Conservation (phyloP, 2,797 vertebrate species). For the Poecilia gillii region DNA sequence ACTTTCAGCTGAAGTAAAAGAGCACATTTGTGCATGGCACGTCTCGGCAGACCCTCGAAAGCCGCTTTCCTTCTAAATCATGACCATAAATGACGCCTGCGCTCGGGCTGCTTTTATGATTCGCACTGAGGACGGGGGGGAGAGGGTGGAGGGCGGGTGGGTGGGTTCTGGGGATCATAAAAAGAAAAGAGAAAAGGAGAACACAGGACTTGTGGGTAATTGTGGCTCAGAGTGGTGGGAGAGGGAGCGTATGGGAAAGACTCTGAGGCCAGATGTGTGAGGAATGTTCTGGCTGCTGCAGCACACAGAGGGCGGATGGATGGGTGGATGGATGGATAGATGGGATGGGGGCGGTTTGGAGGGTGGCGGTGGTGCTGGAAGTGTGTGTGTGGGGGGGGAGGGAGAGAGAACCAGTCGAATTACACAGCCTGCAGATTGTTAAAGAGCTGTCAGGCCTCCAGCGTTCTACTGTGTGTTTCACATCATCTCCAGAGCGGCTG, state of each 20-base stretch:
- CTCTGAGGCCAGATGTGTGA: conserved; percentile 84
- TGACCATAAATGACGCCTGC: conserved; percentile 70
- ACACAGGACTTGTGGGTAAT: conserved; percentile 83
- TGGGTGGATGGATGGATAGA: conserved; percentile 53
- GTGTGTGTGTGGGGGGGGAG: conserved; percentile 8
- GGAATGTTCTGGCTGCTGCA: conserved; percentile 84
- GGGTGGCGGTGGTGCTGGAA: not conserved
- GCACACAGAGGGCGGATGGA: conserved; percentile 60
- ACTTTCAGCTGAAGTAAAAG: conserved; percentile 28
- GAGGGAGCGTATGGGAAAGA: conserved; percentile 74
- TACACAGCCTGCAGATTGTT: conserved; percentile 81
- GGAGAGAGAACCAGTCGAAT: conserved; percentile 67
- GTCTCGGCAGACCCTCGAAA: conserved; percentile 60
- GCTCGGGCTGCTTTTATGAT: conserved; percentile 70
- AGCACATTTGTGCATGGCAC: conserved; percentile 63
- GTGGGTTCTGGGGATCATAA: conserved; percentile 65
- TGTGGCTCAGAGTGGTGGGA: conserved; percentile 69
- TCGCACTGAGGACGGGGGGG: conserved; percentile 15
- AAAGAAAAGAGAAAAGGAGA: conserved; percentile 82
- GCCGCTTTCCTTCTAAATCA: conserved; percentile 61
- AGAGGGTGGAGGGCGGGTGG: conserved; percentile 54
- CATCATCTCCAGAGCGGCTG: conserved; percentile 62
- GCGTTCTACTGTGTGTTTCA: conserved; percentile 74
- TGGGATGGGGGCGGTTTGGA: conserved; percentile 13
- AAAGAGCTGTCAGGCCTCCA: conserved; percentile 79